Percentiles rank a stretch among this genome's conserved stretches.
Conservation (phyloP, 2,113 vertebrate genomes). For the Spea bombifrons region DNA sequence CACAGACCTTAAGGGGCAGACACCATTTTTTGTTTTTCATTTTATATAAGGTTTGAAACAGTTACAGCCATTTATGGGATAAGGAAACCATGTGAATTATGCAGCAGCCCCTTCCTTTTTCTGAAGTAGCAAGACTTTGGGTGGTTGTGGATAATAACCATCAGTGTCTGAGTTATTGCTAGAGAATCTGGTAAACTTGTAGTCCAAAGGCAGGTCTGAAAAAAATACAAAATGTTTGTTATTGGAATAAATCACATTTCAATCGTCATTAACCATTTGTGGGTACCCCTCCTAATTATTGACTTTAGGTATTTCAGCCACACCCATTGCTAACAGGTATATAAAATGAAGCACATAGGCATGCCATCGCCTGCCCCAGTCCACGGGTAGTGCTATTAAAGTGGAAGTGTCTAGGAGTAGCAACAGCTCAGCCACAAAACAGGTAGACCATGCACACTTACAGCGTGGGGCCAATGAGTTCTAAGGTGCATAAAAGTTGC, state of each 20-base stretch:
- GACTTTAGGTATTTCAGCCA: too few species aligned
- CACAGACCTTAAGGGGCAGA: not conserved
- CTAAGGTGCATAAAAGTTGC: too few species aligned
- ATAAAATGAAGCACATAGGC: too few species aligned
- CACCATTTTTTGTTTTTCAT: not conserved
- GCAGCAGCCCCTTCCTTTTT: constrained; percentile 55
- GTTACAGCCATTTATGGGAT: constrained; percentile 20
- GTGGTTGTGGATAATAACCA: constrained; percentile 90
- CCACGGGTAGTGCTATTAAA: too few species aligned
- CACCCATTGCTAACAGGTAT: too few species aligned
- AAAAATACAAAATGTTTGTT: constrained; percentile 53
- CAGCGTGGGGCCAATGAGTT: too few species aligned
- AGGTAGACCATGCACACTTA: too few species aligned
- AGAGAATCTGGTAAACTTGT: constrained; percentile 87
- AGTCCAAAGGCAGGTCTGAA: constrained; percentile 90
- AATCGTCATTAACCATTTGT: too few species aligned
- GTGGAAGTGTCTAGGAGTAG: too few species aligned
- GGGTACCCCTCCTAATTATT: too few species aligned
- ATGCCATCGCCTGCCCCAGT: too few species aligned
- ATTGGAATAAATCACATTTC: not conserved
- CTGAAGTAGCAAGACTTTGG: constrained; percentile 72
- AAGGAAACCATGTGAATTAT: not conserved
- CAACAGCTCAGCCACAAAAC: too few species aligned
- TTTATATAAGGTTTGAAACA: constrained; percentile 4
- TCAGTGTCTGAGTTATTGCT: constrained; percentile 74